phyloP scores from a whole-genome alignment of 2,113 vertebrate species.

The Saimiri boliviensis region DNA sequence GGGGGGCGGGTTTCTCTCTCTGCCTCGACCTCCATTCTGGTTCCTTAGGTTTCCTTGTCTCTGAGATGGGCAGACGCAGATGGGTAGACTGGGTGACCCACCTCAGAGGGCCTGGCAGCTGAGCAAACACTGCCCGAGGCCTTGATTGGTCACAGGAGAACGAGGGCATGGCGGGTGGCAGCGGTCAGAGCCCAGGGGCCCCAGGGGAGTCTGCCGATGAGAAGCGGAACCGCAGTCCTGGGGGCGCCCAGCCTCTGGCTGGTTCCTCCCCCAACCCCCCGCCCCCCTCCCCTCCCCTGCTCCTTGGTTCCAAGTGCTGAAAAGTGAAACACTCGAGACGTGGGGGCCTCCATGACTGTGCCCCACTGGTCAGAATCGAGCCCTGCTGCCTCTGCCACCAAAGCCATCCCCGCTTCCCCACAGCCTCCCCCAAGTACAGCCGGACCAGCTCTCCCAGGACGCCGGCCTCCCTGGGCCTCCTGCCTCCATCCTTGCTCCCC shows the following conservation, averaged over 20 bases:
- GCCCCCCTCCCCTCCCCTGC: neutral
- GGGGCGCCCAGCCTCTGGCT: neutral
- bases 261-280: neutral
- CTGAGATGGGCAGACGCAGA: neutral
- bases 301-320: neutral
- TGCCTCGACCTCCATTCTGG: neutral
- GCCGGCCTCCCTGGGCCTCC: neutral
- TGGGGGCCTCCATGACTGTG: neutral
- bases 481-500: neutral
- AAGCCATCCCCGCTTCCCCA: neutral
- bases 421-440: neutral
- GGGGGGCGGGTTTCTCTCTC: no score
- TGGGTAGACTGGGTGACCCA: neutral
- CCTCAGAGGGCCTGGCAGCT: neutral
- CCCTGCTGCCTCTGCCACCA: neutral
- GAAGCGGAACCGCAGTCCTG: neutral
- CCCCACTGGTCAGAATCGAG: no score
- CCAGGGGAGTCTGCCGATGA: no score
- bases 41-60: neutral
- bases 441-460: neutral
- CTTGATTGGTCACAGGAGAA: neutral
- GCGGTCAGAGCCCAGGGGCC: neutral
- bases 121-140: neutral
- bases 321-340: neutral
- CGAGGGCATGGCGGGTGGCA: rapidly evolving